Evolutionary conservation across 2,797 vertebrate genomes (phyloP).

Genomic region (Pterois miles): DNA sequence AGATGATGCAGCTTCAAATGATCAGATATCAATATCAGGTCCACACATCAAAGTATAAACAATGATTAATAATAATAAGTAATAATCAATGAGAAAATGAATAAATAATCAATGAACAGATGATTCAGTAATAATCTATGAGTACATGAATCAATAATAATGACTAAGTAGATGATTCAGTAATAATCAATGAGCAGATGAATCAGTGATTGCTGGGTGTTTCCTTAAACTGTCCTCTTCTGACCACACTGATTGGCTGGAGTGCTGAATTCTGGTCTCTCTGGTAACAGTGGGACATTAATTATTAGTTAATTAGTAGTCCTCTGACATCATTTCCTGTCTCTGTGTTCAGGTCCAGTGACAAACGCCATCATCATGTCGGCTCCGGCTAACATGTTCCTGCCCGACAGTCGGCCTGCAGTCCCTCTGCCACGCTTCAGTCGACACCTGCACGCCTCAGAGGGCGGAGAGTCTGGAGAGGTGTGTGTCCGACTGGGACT

Average conservation of each 20-base stretch:
- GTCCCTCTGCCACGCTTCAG: constrained; percentile 90
- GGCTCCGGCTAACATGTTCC: constrained; percentile 88
- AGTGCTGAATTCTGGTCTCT: no score
- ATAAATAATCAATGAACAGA: no score
- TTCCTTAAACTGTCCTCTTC: neutral
- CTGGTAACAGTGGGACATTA: no score
- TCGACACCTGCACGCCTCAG: constrained; percentile 87
- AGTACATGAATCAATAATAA: no score
- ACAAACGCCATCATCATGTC: constrained; percentile 67
- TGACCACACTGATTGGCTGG: neutral
- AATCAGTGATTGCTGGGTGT: neutral
- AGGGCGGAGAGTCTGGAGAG: constrained; percentile 77
- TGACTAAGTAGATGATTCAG: no score
- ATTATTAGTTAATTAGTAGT: no score
- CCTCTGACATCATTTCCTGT: constrained; percentile 31
- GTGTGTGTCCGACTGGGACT: constrained; percentile 87
- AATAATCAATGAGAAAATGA: no score
- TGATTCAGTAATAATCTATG: no score
- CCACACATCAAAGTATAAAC: no score
- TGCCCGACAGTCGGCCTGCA: constrained; percentile 88
- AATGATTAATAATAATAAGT: no score
- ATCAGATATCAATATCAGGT: no score
- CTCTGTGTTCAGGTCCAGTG: constrained; percentile 61
- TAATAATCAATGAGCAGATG: neutral
- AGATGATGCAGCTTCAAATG: no score